Conservation (phyloP, 2,113 vertebrate species). For the Rhinolophus sinicus region DNA sequence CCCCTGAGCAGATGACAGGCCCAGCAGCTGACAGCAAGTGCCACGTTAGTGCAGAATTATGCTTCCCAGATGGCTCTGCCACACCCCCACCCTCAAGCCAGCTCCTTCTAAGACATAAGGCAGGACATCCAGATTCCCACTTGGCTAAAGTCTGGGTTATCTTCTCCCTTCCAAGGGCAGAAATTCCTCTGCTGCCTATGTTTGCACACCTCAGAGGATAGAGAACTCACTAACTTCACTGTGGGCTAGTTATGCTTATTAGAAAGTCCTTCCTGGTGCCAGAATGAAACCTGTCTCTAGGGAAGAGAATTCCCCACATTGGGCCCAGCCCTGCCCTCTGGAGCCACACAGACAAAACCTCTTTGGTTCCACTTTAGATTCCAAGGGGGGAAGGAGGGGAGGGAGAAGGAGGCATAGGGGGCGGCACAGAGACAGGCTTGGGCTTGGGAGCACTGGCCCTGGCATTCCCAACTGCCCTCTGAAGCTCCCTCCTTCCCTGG, state of each 20-base stretch:
- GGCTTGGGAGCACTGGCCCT: background rate
- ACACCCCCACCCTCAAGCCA: background rate
- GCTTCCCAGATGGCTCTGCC: constrained; percentile 9
- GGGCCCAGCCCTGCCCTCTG: background rate
- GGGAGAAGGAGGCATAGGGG: background rate
- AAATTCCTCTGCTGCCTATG: background rate
- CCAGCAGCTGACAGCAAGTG: constrained; percentile 46
- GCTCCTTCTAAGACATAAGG: background rate
- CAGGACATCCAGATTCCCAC: background rate
- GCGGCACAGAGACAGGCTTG: background rate
- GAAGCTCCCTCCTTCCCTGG: background rate
- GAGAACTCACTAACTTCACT: background rate
- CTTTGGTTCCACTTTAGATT: background rate
- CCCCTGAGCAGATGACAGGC: background rate
- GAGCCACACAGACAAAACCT: background rate
- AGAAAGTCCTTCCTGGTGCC: background rate
- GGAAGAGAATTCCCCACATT: background rate
- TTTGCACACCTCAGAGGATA: background rate
- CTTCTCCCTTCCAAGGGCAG: background rate
- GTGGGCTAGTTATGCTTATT: background rate
- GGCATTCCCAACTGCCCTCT: background rate
- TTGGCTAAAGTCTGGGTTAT: background rate
- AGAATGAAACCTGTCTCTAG: background rate
- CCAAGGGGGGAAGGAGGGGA: background rate
- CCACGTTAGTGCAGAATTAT: background rate